phyloP scores from a whole-genome alignment of 2,113 vertebrate species.

The Rhea pennata region DNA sequence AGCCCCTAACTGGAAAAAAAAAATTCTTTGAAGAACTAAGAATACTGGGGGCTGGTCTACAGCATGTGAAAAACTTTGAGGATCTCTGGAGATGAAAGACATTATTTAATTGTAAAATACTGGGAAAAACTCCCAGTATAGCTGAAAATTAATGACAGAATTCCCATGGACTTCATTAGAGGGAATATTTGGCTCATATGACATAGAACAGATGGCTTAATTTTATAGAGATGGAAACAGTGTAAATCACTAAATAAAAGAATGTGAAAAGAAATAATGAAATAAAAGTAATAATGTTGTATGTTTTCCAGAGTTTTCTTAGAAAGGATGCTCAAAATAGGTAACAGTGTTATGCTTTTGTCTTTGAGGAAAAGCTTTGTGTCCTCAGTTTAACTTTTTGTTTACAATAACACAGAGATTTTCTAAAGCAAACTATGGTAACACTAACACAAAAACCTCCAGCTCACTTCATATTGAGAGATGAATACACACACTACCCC shows the following conservation, averaged over 20 bases:
- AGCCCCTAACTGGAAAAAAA: not conserved
- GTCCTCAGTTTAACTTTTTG: not conserved
- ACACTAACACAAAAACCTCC: not conserved
- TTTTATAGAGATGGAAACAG: slow-evolving; percentile 10
- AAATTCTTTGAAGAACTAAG: not conserved
- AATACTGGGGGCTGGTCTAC: not conserved
- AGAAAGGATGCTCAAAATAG: not conserved
- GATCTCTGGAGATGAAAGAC: slow-evolving; percentile 10
- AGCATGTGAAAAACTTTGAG: not conserved
- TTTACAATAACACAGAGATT: not conserved
- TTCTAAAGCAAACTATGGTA: not conserved
- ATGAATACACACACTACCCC: accelerated
- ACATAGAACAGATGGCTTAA: not conserved
- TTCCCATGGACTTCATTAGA: slow-evolving; percentile 10
- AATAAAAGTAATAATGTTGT: not conserved
- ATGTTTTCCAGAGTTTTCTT: not conserved
- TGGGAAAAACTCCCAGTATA: slow-evolving; percentile 4
- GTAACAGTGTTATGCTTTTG: not conserved
- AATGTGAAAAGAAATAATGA: not conserved
- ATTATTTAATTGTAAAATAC: not conserved
- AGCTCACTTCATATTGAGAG: not conserved
- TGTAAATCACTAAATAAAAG: not conserved
- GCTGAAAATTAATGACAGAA: slow-evolving; percentile 27
- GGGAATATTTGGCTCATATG: not conserved
- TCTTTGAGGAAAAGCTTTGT: not conserved